Conservation (phyloP, 2,113 vertebrate genomes). For the Uria lomvia region DNA sequence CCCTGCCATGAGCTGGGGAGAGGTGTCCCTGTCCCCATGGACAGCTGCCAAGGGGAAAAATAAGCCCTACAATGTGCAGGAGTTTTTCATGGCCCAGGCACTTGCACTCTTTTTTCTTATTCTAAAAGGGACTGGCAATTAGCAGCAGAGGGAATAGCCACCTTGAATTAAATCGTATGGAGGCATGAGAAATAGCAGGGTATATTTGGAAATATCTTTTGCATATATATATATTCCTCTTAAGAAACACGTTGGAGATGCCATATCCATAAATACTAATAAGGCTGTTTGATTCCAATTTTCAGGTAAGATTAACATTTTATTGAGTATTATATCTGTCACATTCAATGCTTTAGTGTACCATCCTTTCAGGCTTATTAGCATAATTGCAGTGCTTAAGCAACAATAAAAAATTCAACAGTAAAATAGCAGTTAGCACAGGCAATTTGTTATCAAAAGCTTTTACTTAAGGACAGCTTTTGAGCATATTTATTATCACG, state of each 20-base stretch:
- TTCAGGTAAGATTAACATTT: conserved; percentile 82
- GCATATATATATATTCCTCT: conserved; percentile 68
- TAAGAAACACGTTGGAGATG: conserved; percentile 69
- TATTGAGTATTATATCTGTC: conserved; percentile 81
- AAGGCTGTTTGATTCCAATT: conserved; percentile 78
- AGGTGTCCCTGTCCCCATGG: not conserved
- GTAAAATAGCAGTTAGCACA: conserved; percentile 76
- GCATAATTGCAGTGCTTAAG: conserved; percentile 81
- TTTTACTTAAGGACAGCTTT: conserved; percentile 79
- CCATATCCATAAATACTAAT: conserved; percentile 78
- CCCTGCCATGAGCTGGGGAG: rapidly evolving
- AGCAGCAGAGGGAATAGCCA: conserved; percentile 14
- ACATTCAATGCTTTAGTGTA: conserved; percentile 72
- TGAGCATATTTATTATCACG: conserved; percentile 71
- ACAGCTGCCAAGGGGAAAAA: not conserved
- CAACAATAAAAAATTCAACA: conserved; percentile 79
- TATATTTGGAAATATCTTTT: conserved; percentile 58
- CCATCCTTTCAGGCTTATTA: conserved; percentile 75
- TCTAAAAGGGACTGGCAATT: not conserved
- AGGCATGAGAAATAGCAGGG: conserved; percentile 24
- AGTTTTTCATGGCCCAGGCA: not conserved
- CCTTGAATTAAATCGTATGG: conserved; percentile 41
- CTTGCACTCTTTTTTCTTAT: not conserved
- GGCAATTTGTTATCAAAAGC: conserved; percentile 79
- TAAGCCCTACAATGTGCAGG: not conserved